phyloP scores from a whole-genome alignment of 2,888 invertebrate genomes.

The Endotricha flammealis region DNA sequence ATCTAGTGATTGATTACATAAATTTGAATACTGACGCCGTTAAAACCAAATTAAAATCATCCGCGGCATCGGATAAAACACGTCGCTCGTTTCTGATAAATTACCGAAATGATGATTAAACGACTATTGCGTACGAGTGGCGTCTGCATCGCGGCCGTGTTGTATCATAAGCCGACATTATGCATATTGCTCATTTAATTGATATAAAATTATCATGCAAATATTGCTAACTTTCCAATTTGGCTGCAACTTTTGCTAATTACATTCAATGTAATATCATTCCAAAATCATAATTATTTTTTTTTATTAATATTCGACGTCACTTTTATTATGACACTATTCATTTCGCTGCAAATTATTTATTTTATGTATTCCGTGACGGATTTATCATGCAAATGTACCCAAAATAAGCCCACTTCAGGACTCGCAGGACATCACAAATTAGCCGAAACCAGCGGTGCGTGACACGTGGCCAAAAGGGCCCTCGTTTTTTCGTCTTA shows the following conservation, averaged over 20 bases:
- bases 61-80: slow-evolving; percentile 67
- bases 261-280: background rate
- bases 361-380: too few relatives aligned
- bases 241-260: slow-evolving; percentile 10
- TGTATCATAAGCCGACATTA: slow-evolving; percentile 33
- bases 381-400: background rate
- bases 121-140: slow-evolving; percentile 46
- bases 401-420: background rate
- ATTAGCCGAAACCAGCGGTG: slow-evolving; percentile 61
- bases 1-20: slow-evolving; percentile 74
- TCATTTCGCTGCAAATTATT: too few relatives aligned
- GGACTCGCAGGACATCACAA: slow-evolving; percentile 65
- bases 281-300: background rate
- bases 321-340: too few relatives aligned
- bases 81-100: slow-evolving; percentile 65
- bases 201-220: slow-evolving; percentile 32
- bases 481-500: slow-evolving; percentile 54
- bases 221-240: slow-evolving; percentile 22
- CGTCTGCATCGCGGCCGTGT: slow-evolving; percentile 28
- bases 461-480: slow-evolving; percentile 52
- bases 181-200: slow-evolving; percentile 39
- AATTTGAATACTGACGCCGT: slow-evolving; percentile 71
- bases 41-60: slow-evolving; percentile 73
- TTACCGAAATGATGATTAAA: slow-evolving; percentile 67
- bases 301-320: too few relatives aligned